Base-by-base conservation (phyloP, 2,113 vertebrate species). In the Halichoeres trimaculatus region DNA sequence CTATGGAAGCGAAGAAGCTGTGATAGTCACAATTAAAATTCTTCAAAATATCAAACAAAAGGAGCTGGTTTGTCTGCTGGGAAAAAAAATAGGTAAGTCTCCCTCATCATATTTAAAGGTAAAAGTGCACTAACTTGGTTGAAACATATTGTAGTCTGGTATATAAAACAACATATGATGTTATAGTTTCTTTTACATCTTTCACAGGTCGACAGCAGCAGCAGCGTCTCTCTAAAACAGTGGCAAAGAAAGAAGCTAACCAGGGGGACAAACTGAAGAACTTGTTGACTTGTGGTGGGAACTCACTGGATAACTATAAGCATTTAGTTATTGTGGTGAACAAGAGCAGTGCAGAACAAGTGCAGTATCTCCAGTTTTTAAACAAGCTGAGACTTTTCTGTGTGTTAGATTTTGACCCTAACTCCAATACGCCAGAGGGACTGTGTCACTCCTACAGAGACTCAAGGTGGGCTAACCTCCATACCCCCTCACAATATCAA, bases 291-390 rank as follows among this genome's bases (percentile, higher is more conserved):
- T 87, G 71, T 83, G 91, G 91, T 45, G 74, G 72, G 1, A 79
- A 78, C 22, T 55, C 70, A 5, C 66, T 93, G 17, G 83, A 82
- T 47, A 65, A 81, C 48, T 95, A 94, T 17, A 0, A 86, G 12
- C 53, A 45, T 10, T 95, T 88, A 57, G 90, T 95, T 81, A 87
- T 96, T 68, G 91, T 95, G 70, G 85, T 86, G 61, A 95, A 95
- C 78, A 95, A 93, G 70, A 92, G 92, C 14, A 19, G 83, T 26
- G 72, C 14, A 74, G 83, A 85, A 56, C 93, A 95, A 81, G 76
- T 70, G 0, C 55, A 80, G 0, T 72, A 95, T 65, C 89, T 96
- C 10, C 86, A 92, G 20, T 96, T 96, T 80, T 71, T 96, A 60
- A 93, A 76, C 0, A 94, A 93, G 78, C 65, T 96, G 55, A 91